phyloP scores from a whole-genome alignment of 2,888 invertebrate species.

The Diogma glabrata region DNA sequence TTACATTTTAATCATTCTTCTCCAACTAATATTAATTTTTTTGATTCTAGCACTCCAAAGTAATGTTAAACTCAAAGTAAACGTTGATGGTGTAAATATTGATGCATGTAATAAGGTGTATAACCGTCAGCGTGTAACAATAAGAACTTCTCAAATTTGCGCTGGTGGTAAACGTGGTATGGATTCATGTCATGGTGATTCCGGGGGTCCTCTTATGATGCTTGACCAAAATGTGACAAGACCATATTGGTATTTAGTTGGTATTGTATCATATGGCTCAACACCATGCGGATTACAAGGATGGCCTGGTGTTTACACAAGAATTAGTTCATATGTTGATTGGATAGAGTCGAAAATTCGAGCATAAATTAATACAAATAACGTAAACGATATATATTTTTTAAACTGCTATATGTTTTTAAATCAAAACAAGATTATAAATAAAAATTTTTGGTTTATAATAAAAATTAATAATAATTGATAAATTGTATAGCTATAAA shows the following conservation, averaged over 20 bases:
- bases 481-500: no score
- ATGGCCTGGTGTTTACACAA: constrained; percentile 54
- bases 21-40: no score
- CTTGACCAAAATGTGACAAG: constrained; percentile 27
- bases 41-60: no score
- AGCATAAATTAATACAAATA: no score
- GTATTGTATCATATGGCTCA: constrained; percentile 53
- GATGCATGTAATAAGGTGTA: constrained; percentile 44
- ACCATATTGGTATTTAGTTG: constrained; percentile 39
- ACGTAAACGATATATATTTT: no score
- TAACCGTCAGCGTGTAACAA: constrained; percentile 33
- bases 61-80: constrained; percentile 43
- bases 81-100: constrained; percentile 38
- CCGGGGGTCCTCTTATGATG: constrained; percentile 49
- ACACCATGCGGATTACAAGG: constrained; percentile 45
- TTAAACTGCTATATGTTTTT: no score
- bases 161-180: constrained; percentile 44
- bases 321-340: constrained; percentile 42
- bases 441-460: no score
- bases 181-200: constrained; percentile 49
- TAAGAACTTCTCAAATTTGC: constrained; percentile 45
- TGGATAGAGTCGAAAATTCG: constrained; percentile 40
- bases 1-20: no score
- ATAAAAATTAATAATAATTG: no score
- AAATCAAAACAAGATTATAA: no score